Base-by-base conservation (phyloP, 2,797 vertebrate species). In the Arrhamphus sclerolepis region DNA sequence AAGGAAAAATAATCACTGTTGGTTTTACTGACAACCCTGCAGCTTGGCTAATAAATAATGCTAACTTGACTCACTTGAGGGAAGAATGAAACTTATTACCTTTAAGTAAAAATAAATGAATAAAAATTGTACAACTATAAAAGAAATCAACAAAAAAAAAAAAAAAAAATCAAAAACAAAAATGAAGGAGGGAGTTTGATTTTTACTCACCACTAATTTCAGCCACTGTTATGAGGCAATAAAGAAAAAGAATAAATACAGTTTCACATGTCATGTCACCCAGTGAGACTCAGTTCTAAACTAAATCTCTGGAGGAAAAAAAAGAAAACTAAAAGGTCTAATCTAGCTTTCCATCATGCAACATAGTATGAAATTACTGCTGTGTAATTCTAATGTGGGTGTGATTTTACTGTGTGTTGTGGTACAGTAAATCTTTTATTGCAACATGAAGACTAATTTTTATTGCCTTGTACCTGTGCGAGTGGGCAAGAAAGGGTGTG, bases 381-480 rank as follows among this genome's bases (percentile, higher is more conserved):
- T 66, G 69, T 73, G 72, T 83, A 82, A 78, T 80, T 77, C 54
- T 83, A 82, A 82, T 68, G 54, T 61, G 82, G 79, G 75, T 51
- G 62, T 46, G 62, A 51, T 69, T 86, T 85, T 70, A 87, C 42
- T 69, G 81, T 75, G 74, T 72, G 80, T 87, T 49, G 81, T 46
- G 79, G 78, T 73, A 66, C 85, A 79, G 84, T 90, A 91, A 92
- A 91, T 70, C 39, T 80, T 91, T 91, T 91, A 91, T 62, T 79
- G 86, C 79, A 82, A 84, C 78, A 31, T 64, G 83, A 88, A 80
- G 56, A 75, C 86, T 77, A 70, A 82, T 87, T 91, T 92, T 91
- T 93, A 91, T 84, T 88, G 89, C 80, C 84, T 55, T 90, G 86
- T 91, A 93, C 89, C 91, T 92, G 88, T 85, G 86, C 84, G 21